These are phyloP conservation scores for Tanypteryx hageni DNA, from an alignment of 2,888 invertebrate genomes.

Conservation along the genomic window DNA sequence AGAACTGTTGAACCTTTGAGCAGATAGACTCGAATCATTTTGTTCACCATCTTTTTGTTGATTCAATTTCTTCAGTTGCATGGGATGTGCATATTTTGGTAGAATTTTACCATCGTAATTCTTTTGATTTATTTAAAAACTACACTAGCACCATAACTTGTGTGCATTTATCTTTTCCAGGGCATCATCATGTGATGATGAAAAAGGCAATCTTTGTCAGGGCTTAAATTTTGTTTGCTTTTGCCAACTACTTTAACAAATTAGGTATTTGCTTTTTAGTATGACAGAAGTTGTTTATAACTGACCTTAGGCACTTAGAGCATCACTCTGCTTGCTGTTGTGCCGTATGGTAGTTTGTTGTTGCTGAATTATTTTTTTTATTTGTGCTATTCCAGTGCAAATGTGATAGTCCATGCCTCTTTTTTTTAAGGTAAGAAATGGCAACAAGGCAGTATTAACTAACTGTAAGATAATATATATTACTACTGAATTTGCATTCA, in stretches of 20 bases:
- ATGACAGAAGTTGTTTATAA: not conserved
- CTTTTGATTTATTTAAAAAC: no score
- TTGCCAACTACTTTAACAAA: not conserved
- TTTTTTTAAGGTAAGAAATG: no score
- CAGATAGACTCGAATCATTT: not conserved
- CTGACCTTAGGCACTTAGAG: conserved; percentile 7
- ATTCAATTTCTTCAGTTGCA: not conserved
- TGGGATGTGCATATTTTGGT: not conserved
- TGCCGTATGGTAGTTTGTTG: not conserved
- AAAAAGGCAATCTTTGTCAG: not conserved
- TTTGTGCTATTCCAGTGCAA: not conserved
- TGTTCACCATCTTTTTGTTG: not conserved
- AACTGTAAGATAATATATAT: no score
- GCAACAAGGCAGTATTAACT: no score
- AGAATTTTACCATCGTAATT: not conserved
- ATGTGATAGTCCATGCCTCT: no score
- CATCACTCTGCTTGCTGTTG: not conserved
- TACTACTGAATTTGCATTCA: no score
- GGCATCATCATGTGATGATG: not conserved
- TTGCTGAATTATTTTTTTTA: not conserved
- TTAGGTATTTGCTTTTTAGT: not conserved
- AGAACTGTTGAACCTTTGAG: not conserved
- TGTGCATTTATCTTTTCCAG: no score
- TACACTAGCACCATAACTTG: no score
- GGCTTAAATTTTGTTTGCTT: not conserved